Percentiles rank a stretch among this genome's conserved stretches.
Evolutionary conservation across 2,888 invertebrate species (phyloP).

Genomic region (Cremastinae sp.): DNA sequence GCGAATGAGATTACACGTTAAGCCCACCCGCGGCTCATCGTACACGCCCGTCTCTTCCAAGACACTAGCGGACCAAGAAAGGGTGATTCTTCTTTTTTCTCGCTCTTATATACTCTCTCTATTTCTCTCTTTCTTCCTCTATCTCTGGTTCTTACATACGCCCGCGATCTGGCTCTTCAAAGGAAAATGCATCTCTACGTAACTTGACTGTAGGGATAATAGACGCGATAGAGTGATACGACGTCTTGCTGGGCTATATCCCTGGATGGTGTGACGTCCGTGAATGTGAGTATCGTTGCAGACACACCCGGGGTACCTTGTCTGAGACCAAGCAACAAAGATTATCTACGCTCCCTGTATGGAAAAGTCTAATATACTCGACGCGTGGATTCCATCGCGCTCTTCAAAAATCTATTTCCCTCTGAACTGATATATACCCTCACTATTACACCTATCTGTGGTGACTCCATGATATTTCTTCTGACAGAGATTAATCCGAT

Average conservation of each 20-base stretch:
- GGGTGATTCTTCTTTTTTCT: constrained; percentile 51
- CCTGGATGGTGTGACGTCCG: background rate
- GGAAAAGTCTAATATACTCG: constrained; percentile 53
- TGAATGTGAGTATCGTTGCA: constrained; percentile 1
- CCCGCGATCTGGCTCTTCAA: constrained; percentile 44
- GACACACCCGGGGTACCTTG: background rate
- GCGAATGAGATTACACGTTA: constrained; percentile 70
- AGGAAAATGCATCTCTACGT: constrained; percentile 53
- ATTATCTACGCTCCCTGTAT: constrained; percentile 56
- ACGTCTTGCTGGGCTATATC: constrained; percentile 45
- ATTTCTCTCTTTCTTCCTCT: constrained; percentile 27
- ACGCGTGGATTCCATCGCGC: constrained; percentile 31
- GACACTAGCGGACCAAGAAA: constrained; percentile 60
- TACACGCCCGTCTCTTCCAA: constrained; percentile 56
- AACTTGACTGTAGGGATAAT: constrained; percentile 56
- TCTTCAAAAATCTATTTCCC: constrained; percentile 49
- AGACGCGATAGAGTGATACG: constrained; percentile 60
- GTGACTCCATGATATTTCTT: constrained; percentile 39
- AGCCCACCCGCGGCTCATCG: constrained; percentile 70
- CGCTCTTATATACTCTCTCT: constrained; percentile 30
- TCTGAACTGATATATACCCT: constrained; percentile 8
- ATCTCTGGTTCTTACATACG: constrained; percentile 44
- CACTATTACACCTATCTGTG: constrained; percentile 19
- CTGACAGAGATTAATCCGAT: constrained; percentile 45
- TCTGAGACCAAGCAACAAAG: constrained; percentile 36